Evolutionary conservation across 2,113 vertebrate genomes (phyloP).

Genomic region (Addax nasomaculatus): DNA sequence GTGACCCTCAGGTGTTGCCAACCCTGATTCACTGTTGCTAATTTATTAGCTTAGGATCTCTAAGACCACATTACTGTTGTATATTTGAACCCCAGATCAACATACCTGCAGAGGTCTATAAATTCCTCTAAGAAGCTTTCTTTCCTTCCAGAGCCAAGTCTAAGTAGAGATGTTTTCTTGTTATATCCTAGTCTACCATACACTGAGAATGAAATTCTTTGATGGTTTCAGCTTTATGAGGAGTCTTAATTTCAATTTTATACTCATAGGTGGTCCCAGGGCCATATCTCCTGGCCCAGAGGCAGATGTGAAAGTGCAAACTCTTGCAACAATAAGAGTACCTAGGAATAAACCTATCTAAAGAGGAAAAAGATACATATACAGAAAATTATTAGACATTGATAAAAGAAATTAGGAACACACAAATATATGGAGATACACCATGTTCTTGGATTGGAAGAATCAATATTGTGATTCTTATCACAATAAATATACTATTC

Average conservation of each 20-base stretch:
- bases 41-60: not conserved
- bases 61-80: not conserved
- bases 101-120: not conserved
- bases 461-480: not conserved
- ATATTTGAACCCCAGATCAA: not conserved
- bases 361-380: not conserved
- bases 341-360: not conserved
- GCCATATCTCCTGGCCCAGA: not conserved
- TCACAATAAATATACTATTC: not conserved
- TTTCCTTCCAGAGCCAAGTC: not conserved
- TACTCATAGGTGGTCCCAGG: not conserved
- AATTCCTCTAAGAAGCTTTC: not conserved
- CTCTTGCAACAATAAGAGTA: not conserved
- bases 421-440: not conserved
- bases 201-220: not conserved
- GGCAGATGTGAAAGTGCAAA: not conserved
- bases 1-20: not conserved
- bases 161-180: not conserved
- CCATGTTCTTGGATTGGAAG: not conserved
- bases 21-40: not conserved
- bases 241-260: not conserved
- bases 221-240: not conserved
- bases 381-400: not conserved
- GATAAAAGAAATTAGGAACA: not conserved
- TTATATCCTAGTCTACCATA: not conserved